A percentile compares a stretch with the other conserved stretches of the same genome.
These are phyloP conservation scores for Zootermopsis nevadensis DNA, from an alignment of 2,888 invertebrate genomes.

Conservation along the genomic window DNA sequence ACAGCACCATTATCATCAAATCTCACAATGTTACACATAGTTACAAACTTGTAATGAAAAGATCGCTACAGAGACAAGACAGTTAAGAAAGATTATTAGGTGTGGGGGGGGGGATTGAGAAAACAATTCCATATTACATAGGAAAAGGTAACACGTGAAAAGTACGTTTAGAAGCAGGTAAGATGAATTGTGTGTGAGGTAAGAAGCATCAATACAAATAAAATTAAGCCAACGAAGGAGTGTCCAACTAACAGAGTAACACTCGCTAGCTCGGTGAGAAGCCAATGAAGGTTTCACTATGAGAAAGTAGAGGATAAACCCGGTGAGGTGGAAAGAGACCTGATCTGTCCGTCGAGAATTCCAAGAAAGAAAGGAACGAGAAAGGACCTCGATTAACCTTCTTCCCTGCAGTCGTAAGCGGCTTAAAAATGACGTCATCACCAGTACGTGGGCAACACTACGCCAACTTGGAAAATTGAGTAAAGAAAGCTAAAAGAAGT, in stretches of 20 bases:
- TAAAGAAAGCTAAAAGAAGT: slow-evolving; percentile 30
- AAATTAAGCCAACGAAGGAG: background rate
- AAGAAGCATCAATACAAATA: background rate
- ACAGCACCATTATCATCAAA: too few species aligned
- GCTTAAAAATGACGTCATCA: slow-evolving; percentile 42
- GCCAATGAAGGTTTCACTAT: background rate
- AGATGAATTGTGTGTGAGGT: background rate
- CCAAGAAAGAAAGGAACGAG: background rate
- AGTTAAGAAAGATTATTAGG: too few species aligned
- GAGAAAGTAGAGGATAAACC: background rate
- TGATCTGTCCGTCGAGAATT: background rate
- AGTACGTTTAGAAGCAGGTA: background rate
- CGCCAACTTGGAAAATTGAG: slow-evolving; percentile 39
- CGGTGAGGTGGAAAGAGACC: background rate
- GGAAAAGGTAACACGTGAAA: background rate
- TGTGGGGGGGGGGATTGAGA: too few species aligned
- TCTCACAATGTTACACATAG: too few species aligned
- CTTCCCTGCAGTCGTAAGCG: slow-evolving; percentile 23
- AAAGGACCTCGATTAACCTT: slow-evolving; percentile 34
- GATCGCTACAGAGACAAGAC: too few species aligned
- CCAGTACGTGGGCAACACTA: slow-evolving; percentile 4
- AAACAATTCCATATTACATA: background rate
- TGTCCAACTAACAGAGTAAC: background rate
- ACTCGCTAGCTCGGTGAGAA: background rate
- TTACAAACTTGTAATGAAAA: too few species aligned